These are phyloP conservation scores for Oscheius onirici DNA, from an alignment of 2,888 invertebrate genomes.

Conservation along the genomic window DNA sequence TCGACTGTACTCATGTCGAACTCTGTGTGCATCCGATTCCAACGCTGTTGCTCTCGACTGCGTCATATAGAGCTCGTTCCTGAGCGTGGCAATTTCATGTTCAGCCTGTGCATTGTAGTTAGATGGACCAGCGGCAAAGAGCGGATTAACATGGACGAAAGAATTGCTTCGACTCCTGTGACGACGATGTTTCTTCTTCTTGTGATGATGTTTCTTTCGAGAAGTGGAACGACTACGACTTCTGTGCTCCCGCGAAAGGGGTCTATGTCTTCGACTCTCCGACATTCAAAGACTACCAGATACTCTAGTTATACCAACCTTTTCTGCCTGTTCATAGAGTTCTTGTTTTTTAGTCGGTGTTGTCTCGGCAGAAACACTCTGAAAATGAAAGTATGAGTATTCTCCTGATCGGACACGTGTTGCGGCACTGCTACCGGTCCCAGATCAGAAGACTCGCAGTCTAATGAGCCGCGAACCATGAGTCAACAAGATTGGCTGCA, in stretches of 20 bases:
- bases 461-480: no score
- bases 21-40: neutral
- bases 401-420: no score
- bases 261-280: neutral
- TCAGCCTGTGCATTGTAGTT: neutral
- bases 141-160: conserved; percentile 12
- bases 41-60: conserved; percentile 3
- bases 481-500: no score
- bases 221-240: neutral
- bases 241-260: neutral
- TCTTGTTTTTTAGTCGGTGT: no score
- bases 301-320: no score
- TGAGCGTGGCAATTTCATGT: neutral
- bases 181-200: conserved; percentile 9
- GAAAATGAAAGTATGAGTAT: no score
- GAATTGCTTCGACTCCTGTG: conserved; percentile 11
- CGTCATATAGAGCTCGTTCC: neutral
- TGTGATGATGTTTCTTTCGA: neutral
- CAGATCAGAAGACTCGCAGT: no score
- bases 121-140: conserved; percentile 11
- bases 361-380: no score
- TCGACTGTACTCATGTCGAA: neutral
- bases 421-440: no score
- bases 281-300: neutral
- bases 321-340: no score